Conservation (phyloP, 2,797 vertebrate genomes). For the Lagodon rhomboides region DNA sequence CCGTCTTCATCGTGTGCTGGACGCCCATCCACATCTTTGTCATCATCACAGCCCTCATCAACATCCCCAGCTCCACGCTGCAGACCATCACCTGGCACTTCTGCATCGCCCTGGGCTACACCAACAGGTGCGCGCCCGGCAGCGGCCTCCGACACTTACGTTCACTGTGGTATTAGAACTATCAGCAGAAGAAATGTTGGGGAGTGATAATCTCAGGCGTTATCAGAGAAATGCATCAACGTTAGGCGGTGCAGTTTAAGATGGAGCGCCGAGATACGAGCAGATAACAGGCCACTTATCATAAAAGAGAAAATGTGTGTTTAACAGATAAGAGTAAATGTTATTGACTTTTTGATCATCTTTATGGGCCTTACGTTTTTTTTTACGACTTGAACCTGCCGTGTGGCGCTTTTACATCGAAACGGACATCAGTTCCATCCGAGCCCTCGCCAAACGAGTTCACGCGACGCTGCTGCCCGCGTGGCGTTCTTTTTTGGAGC, state of each 20-base stretch:
- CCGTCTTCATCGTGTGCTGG: constrained; percentile 98
- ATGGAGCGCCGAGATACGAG: background rate
- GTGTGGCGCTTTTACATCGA: too few species aligned
- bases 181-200: too few species aligned
- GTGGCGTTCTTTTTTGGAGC: too few species aligned
- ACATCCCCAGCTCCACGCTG: constrained; percentile 93
- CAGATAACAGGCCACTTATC: background rate
- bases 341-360: background rate
- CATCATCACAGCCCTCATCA: constrained; percentile 95
- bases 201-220: background rate
- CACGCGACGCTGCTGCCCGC: too few species aligned
- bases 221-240: background rate
- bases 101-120: constrained; percentile 98
- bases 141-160: background rate
- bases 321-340: constrained; percentile 1
- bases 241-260: too few species aligned
- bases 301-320: background rate
- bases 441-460: too few species aligned
- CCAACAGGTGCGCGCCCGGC: constrained; percentile 85
- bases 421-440: too few species aligned
- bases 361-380: background rate
- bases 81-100: constrained; percentile 99
- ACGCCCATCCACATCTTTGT: constrained; percentile 99
- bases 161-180: background rate
- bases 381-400: too few species aligned